Conservation (phyloP, 2,888 invertebrate species). For the Podotricha telesiphe region DNA sequence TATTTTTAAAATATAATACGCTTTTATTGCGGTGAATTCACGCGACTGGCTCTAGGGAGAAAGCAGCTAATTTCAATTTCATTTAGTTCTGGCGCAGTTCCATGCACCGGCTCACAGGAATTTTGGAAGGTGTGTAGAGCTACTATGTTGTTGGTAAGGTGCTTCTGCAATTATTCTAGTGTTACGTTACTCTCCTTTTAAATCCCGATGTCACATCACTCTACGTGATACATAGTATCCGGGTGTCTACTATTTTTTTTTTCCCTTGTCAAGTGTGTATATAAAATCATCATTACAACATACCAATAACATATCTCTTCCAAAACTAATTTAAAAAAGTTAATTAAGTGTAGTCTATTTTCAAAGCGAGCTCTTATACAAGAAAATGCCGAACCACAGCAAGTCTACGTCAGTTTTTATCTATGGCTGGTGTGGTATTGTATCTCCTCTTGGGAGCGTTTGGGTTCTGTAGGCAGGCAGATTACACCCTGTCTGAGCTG, state of each 20-base stretch:
- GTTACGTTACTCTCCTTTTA: too few relatives aligned
- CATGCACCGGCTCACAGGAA: slow-evolving; percentile 74
- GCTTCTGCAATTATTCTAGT: too few relatives aligned
- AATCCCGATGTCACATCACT: too few relatives aligned
- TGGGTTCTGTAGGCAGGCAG: slow-evolving; percentile 78
- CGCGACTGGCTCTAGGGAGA: slow-evolving; percentile 79
- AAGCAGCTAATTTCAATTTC: slow-evolving; percentile 84
- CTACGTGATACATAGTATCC: too few relatives aligned
- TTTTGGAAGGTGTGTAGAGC: slow-evolving; percentile 28
- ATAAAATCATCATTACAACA: too few relatives aligned
- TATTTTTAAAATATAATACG: slow-evolving; percentile 83
- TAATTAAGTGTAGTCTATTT: too few relatives aligned
- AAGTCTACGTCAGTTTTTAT: slow-evolving; percentile 46
- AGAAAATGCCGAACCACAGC: slow-evolving; percentile 10
- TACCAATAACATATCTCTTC: too few relatives aligned
- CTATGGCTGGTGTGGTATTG: slow-evolving; percentile 65
- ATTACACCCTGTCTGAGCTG: slow-evolving; percentile 81
- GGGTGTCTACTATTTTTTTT: too few relatives aligned
- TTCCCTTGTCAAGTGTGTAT: too few relatives aligned
- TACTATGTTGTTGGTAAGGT: not conserved
- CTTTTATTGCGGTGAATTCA: slow-evolving; percentile 81
- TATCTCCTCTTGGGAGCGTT: slow-evolving; percentile 74
- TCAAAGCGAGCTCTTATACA: too few relatives aligned
- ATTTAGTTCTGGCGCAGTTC: slow-evolving; percentile 83
- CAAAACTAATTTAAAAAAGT: too few relatives aligned